Percentiles rank a stretch among this genome's conserved stretches.
Evolutionary conservation across 2,113 vertebrate species (phyloP).

Genomic region (Callionymus lyra): DNA sequence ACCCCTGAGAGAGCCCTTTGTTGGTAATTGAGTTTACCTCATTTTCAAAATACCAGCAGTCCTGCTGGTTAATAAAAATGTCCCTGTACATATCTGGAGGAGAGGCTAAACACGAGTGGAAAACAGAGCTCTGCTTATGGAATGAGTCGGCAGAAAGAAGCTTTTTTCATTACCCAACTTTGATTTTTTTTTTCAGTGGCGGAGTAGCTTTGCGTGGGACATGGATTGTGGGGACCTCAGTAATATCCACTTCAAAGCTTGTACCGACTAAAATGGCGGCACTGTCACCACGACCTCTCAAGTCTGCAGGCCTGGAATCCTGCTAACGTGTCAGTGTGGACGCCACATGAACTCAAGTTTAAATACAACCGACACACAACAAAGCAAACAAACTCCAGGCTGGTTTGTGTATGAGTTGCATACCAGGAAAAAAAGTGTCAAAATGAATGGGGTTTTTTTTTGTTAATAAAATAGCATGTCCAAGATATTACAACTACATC

Average conservation of each 20-base stretch:
- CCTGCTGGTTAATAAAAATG: constrained; percentile 44
- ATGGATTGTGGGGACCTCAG: constrained; percentile 61
- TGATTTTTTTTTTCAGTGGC: constrained; percentile 46
- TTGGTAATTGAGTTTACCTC: constrained; percentile 53
- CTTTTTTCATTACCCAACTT: constrained; percentile 32
- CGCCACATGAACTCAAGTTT: too few relatives aligned
- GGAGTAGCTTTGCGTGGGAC: constrained; percentile 52
- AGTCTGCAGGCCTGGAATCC: constrained; percentile 50
- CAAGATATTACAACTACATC: too few relatives aligned
- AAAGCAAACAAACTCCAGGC: too few relatives aligned
- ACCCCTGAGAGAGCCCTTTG: constrained; percentile 56
- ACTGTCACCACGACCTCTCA: constrained; percentile 58
- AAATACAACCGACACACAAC: too few relatives aligned
- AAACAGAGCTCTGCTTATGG: constrained; percentile 39
- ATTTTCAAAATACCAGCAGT: constrained; percentile 57
- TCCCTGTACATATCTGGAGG: constrained; percentile 46
- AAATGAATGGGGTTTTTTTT: too few relatives aligned
- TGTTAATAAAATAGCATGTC: too few relatives aligned
- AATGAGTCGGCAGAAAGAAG: constrained; percentile 26
- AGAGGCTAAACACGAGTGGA: constrained; percentile 30
- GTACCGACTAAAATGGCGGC: constrained; percentile 74
- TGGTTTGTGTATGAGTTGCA: too few relatives aligned
- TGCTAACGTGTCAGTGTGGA: constrained; percentile 57
- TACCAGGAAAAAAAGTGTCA: too few relatives aligned
- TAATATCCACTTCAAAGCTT: constrained; percentile 73